Evolutionary conservation across 2,113 vertebrate species (phyloP).

Genomic region (Vidua macroura): DNA sequence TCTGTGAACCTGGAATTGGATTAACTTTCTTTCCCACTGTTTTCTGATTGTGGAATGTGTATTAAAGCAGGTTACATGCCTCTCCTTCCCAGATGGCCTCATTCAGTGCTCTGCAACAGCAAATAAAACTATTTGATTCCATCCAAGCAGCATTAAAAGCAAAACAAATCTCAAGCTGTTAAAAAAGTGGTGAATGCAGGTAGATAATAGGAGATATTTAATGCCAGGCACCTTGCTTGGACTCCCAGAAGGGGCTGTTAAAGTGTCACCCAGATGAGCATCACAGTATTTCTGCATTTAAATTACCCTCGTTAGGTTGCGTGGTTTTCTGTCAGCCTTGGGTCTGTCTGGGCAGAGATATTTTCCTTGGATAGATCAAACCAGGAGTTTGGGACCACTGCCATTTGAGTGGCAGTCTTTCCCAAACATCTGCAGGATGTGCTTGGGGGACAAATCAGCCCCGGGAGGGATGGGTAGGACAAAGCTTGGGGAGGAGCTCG

Average conservation of each 20-base stretch:
- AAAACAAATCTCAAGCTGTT: not conserved
- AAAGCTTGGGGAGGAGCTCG: not conserved
- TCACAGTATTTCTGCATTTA: not conserved
- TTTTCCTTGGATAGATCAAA: not conserved
- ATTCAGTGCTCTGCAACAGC: not conserved
- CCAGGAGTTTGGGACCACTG: not conserved
- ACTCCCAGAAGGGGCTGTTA: not conserved
- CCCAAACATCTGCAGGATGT: not conserved
- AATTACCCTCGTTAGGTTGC: not conserved
- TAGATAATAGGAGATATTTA: not conserved
- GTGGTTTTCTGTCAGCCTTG: not conserved
- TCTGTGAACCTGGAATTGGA: not conserved
- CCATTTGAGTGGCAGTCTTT: not conserved
- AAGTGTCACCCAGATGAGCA: not conserved
- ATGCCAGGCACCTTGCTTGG: not conserved
- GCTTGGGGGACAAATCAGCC: fast-evolving
- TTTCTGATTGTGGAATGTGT: not conserved
- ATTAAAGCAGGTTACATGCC: not conserved
- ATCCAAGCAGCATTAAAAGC: not conserved
- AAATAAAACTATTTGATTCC: not conserved
- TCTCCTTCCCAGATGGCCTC: slow-evolving; percentile 28
- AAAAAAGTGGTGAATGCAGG: not conserved
- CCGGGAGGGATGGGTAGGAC: not conserved
- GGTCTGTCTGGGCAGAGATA: not conserved
- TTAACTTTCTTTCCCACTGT: slow-evolving; percentile 8